These are phyloP conservation scores for Sitophilus oryzae DNA, from an alignment of 1,140 invertebrate species.

Conservation along the genomic window DNA sequence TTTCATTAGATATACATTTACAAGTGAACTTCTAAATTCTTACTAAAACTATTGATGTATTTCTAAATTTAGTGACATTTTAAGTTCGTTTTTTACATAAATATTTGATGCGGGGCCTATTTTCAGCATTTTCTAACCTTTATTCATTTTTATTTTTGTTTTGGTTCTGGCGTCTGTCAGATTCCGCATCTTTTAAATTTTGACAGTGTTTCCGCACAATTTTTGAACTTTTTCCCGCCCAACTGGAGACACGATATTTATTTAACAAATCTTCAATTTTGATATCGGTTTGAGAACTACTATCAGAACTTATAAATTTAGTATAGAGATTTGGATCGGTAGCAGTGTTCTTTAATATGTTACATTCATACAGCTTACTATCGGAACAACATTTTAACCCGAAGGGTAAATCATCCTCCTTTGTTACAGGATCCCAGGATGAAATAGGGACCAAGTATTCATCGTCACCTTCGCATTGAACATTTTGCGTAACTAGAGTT, in stretches of 20 bases:
- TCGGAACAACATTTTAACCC: slow-evolving; percentile 18
- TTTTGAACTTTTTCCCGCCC: slow-evolving; percentile 33
- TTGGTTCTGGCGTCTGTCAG: background rate
- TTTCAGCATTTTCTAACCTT: no score
- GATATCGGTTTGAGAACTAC: background rate
- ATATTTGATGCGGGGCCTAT: no score
- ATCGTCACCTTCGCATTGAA: slow-evolving; percentile 22
- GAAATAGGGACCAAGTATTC: slow-evolving; percentile 40
- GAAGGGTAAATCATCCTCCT: slow-evolving; percentile 14
- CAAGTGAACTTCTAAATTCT: no score
- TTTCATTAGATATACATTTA: no score
- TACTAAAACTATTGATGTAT: no score
- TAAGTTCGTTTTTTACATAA: no score
- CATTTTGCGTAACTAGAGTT: slow-evolving; percentile 34
- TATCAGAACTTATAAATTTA: slow-evolving; percentile 1
- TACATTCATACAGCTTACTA: slow-evolving; percentile 13
- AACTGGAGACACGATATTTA: slow-evolving; percentile 16
- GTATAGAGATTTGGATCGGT: slow-evolving; percentile 9
- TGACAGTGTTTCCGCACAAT: slow-evolving; percentile 30
- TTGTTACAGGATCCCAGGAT: slow-evolving; percentile 38
- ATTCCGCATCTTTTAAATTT: slow-evolving; percentile 10
- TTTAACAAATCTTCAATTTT: background rate
- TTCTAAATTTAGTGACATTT: no score
- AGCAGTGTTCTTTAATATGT: background rate
- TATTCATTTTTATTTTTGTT: slow-evolving; percentile 16